Evolutionary conservation across 2,888 invertebrate species (phyloP).

Genomic region (Frankliniella fusca): DNA sequence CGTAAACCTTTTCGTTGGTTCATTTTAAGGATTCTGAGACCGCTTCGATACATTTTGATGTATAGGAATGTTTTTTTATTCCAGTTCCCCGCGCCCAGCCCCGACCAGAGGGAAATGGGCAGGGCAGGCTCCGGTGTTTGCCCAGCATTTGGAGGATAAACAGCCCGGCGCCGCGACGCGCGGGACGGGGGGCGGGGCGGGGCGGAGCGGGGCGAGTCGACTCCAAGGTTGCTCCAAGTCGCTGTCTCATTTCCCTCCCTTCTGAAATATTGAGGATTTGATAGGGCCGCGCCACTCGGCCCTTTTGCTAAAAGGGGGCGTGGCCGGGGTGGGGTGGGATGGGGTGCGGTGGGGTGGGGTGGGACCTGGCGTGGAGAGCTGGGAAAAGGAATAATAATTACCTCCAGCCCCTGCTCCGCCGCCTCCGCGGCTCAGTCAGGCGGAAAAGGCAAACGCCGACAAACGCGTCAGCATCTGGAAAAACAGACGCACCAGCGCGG

Average conservation of each 20-base stretch:
- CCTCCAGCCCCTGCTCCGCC: not conserved
- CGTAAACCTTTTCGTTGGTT: no score
- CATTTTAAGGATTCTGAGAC: no score
- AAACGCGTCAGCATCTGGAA: not conserved
- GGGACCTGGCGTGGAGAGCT: not conserved
- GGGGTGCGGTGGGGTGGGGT: no score
- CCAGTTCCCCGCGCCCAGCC: not conserved
- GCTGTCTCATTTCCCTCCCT: not conserved
- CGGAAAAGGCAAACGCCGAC: not conserved
- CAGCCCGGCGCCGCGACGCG: not conserved
- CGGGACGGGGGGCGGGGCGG: not conserved
- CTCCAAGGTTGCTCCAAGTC: not conserved
- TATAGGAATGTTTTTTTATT: no score
- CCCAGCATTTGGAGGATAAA: not conserved
- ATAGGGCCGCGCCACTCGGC: not conserved
- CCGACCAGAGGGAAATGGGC: not conserved
- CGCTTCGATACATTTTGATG: no score
- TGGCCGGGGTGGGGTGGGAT: no score
- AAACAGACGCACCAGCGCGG: not conserved
- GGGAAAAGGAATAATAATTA: not conserved
- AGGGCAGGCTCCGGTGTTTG: not conserved
- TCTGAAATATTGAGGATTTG: not conserved
- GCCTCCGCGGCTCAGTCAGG: not conserved
- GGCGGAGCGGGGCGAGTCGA: not conserved
- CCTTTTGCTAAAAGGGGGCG: no score